Percentiles rank a stretch among this genome's conserved stretches.
These are phyloP conservation scores for Muscicapa comitata DNA, from an alignment of 2,797 vertebrate species.

Conservation along the genomic window DNA sequence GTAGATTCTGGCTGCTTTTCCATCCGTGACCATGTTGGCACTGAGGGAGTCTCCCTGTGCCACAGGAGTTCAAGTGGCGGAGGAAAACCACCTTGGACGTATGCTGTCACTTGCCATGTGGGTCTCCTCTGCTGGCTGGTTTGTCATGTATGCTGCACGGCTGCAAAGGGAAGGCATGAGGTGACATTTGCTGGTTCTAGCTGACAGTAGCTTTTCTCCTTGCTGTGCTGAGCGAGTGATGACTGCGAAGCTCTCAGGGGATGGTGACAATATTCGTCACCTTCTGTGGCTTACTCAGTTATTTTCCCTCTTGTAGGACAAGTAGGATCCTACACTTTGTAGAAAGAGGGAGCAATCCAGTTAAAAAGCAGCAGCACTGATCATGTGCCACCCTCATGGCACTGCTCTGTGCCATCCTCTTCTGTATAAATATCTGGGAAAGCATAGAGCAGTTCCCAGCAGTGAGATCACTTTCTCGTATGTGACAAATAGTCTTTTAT, in stretches of 20 bases:
- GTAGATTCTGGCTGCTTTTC: not conserved
- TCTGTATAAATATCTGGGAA: constrained; percentile 9
- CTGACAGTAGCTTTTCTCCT: not conserved
- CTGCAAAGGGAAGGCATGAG: not conserved
- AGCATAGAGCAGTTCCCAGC: not conserved
- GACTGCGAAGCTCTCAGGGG: not conserved
- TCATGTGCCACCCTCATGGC: fast-evolving
- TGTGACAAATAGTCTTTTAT: constrained; percentile 54
- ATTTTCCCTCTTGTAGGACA: not conserved
- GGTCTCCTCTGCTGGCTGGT: not conserved
- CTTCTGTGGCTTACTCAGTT: not conserved
- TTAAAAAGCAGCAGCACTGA: not conserved
- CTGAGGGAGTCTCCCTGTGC: fast-evolving
- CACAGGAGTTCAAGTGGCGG: not conserved
- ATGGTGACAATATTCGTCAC: fast-evolving
- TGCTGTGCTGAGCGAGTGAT: fast-evolving
- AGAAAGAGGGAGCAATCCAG: not conserved
- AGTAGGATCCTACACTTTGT: not conserved
- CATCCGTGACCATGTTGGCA: fast-evolving
- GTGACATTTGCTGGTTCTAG: not conserved
- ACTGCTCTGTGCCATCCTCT: not conserved
- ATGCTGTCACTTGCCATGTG: fast-evolving
- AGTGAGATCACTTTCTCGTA: constrained; percentile 17
- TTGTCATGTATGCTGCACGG: not conserved
- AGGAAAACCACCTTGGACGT: not conserved